Evolutionary conservation across 92 coral and sea anemone genomes (phyloP), one percentile per base, ranked within the genome.

Genomic region (Zoanthus gigantus): DNA sequence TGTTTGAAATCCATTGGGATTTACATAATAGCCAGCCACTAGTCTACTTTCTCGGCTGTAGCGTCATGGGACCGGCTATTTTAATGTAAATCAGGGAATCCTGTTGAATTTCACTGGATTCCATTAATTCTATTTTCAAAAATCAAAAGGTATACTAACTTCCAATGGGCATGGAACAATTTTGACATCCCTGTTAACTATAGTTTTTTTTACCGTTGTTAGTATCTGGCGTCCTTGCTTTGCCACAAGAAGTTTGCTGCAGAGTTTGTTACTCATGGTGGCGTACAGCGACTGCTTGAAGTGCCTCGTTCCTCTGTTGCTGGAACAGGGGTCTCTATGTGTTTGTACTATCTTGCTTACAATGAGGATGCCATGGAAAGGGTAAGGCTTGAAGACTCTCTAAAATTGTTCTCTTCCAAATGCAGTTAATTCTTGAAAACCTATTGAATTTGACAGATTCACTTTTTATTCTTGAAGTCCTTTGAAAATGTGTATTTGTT

Each of bases 201-300:
- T 72, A 6, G 3, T 28, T 42, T 14, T 28, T 31, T 83, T 71
- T 9, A 31, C 29, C 16, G 3, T 48, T 56, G 46, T 30, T 67
- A 97, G 99, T 97, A 97, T 88, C 86, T 97, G 14, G 96, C 98
- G 7, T 97, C 99, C 8, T 88, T 97, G 45, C 91, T 97, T 54
- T 97, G 99, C 90, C 99, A 97, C 87, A 97, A 97, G 88, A 97
- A 97, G 74, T 97, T 97, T 97, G 99, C 98, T 37, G 90, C 95
- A 17, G 99, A 97, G 82, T 97, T 97, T 82, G 98, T 97, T 60
- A 97, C 95, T 73, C 98, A 97, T 46, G 93, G 93, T 60, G 96
- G 97, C 23, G 98, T 95, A 3, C 97, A 97, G 84, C 83, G 94
- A 45, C 87, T 97, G 74, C 86, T 97, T 13, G 98, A 97, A 54